Evolutionary conservation across 2,888 invertebrate genomes (phyloP).

Genomic region (Mythimna albipuncta): DNA sequence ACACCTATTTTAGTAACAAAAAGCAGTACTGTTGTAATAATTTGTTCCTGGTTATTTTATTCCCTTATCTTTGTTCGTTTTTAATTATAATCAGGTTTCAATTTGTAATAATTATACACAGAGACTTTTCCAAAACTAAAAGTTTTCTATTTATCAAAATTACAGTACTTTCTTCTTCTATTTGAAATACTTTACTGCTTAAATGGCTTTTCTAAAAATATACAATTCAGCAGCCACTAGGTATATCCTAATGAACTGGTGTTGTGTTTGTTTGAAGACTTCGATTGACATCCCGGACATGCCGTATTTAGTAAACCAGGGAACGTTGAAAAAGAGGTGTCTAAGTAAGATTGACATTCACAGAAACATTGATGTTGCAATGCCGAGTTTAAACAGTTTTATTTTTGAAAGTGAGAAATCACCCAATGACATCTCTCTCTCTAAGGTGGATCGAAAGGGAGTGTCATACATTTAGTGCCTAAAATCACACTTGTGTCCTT

Average conservation of each 20-base stretch:
- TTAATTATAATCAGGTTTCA: neutral
- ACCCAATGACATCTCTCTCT: too few species aligned
- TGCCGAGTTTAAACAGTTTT: neutral
- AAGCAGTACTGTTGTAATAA: neutral
- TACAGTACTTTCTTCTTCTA: neutral
- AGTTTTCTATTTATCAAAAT: neutral
- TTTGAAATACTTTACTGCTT: neutral
- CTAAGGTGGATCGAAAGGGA: too few species aligned
- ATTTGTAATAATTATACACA: too few species aligned
- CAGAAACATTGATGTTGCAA: slow-evolving; percentile 29
- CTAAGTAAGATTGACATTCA: slow-evolving; percentile 48
- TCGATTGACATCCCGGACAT: slow-evolving; percentile 27
- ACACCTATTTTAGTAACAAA: neutral
- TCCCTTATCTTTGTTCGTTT: neutral
- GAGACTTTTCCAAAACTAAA: neutral
- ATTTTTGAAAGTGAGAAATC: too few species aligned
- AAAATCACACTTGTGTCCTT: too few species aligned
- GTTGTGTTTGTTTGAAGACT: slow-evolving; percentile 14
- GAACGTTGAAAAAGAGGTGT: slow-evolving; percentile 6
- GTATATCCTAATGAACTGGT: slow-evolving; percentile 23
- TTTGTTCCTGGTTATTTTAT: neutral
- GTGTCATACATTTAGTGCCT: too few species aligned
- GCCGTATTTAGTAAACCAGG: slow-evolving; percentile 16
- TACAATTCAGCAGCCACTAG: neutral
- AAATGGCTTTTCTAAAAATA: neutral